Evolutionary conservation across 2,888 invertebrate species (phyloP).

Genomic region (Drosophila tanythrix): DNA sequence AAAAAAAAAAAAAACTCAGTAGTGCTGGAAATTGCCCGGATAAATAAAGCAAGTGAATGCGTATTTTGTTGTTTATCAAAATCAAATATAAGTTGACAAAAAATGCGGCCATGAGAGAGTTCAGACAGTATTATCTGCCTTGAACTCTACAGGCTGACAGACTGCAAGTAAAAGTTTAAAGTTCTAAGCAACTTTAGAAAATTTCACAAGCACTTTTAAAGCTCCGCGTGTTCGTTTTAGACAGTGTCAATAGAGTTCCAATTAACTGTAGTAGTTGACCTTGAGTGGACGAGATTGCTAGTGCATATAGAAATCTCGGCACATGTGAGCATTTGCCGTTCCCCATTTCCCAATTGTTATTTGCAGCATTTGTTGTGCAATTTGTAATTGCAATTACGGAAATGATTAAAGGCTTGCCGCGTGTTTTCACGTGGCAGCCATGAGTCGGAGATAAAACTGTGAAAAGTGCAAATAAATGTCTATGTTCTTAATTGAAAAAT

Average conservation of each 20-base stretch:
- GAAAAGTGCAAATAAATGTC: constrained; percentile 49
- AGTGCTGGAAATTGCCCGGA: constrained; percentile 19
- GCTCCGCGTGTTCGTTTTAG: neutral
- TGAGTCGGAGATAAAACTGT: constrained; percentile 28
- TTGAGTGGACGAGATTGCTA: constrained; percentile 19
- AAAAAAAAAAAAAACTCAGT: constrained; percentile 32
- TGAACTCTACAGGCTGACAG: constrained; percentile 9
- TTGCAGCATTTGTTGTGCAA: constrained; percentile 29
- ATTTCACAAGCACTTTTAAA: neutral
- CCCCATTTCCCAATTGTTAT: constrained; percentile 5
- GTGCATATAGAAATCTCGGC: constrained; percentile 17
- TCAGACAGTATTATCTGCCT: constrained; percentile 18
- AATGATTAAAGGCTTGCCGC: constrained; percentile 37
- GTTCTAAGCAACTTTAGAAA: neutral
- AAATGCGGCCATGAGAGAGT: constrained; percentile 44
- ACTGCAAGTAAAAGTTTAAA: neutral
- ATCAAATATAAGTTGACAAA: constrained; percentile 21
- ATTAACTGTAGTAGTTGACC: constrained; percentile 26
- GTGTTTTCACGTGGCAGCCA: constrained; percentile 33
- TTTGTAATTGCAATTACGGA: constrained; percentile 50
- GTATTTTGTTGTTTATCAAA: constrained; percentile 33
- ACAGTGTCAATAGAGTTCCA: constrained; percentile 5
- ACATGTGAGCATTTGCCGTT: constrained; percentile 4
- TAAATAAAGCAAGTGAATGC: constrained; percentile 33
- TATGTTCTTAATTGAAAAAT: constrained; percentile 55